Conservation (phyloP, 2,888 invertebrate species). For the Thyatira batis region DNA sequence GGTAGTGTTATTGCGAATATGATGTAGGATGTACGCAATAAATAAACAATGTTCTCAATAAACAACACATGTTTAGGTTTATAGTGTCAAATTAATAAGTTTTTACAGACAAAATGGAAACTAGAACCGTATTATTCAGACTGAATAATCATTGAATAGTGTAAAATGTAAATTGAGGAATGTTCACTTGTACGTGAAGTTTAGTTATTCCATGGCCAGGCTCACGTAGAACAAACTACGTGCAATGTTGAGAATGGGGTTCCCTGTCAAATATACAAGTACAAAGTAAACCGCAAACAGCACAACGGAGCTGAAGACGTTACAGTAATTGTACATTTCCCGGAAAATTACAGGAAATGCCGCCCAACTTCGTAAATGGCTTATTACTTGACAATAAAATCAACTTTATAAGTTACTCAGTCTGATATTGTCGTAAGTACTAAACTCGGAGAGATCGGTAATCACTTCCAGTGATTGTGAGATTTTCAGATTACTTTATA, state of each 20-base stretch:
- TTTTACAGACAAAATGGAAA: not conserved
- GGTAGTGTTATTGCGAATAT: not conserved
- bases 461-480: not conserved
- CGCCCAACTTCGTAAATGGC: not conserved
- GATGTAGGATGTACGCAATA: not conserved
- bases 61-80: no score
- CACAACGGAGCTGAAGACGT: not conserved
- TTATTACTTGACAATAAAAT: not conserved
- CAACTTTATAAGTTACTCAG: not conserved
- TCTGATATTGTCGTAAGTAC: not conserved
- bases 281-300: not conserved
- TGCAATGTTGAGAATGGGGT: not conserved
- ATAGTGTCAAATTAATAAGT: not conserved
- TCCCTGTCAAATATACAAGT: not conserved
- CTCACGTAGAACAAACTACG: not conserved
- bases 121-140: not conserved
- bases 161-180: not conserved
- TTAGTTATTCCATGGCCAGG: not conserved
- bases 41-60: no score
- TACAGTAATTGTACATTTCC: slow-evolving; percentile 1
- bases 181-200: not conserved
- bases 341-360: slow-evolving; percentile 1
- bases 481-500: not conserved
- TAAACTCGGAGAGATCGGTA: no score
- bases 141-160: not conserved